These are phyloP conservation scores for Enteromius afrohamiltoni DNA, from an alignment of 2,797 vertebrate genomes.

Conservation along the genomic window DNA sequence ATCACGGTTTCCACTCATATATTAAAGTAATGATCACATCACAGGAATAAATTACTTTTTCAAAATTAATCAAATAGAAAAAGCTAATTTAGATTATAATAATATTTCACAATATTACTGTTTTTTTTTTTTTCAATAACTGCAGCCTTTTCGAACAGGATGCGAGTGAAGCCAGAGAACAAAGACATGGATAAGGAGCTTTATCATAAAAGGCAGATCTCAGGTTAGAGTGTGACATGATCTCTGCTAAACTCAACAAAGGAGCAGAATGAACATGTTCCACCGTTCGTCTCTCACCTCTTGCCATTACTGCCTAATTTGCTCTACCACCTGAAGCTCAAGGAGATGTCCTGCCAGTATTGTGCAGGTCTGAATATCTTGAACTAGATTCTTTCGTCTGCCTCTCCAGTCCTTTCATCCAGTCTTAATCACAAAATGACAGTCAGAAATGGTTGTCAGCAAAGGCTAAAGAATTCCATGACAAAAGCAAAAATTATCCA, in stretches of 20 bases:
- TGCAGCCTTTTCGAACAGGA: neutral
- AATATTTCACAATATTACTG: neutral
- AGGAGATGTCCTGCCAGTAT: neutral
- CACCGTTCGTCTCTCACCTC: neutral
- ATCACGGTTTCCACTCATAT: neutral
- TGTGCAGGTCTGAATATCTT: neutral
- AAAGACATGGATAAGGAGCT: neutral
- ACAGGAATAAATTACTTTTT: neutral
- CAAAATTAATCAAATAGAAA: neutral
- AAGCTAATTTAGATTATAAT: neutral
- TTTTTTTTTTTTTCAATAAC: neutral
- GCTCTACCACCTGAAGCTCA: neutral
- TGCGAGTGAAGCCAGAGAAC: slow-evolving; percentile 13
- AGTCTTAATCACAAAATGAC: neutral
- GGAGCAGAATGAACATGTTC: neutral
- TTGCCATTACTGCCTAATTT: slow-evolving; percentile 20
- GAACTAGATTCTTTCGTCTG: neutral
- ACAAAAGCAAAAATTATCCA: neutral
- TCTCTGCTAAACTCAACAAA: slow-evolving; percentile 21
- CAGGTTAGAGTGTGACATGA: neutral
- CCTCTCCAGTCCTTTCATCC: neutral
- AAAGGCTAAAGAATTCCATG: neutral
- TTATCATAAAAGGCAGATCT: neutral
- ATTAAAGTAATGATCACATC: too few species aligned
- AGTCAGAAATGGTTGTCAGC: neutral